phyloP scores from a whole-genome alignment of 2,888 invertebrate genomes.

The Perizoma affinitatum region DNA sequence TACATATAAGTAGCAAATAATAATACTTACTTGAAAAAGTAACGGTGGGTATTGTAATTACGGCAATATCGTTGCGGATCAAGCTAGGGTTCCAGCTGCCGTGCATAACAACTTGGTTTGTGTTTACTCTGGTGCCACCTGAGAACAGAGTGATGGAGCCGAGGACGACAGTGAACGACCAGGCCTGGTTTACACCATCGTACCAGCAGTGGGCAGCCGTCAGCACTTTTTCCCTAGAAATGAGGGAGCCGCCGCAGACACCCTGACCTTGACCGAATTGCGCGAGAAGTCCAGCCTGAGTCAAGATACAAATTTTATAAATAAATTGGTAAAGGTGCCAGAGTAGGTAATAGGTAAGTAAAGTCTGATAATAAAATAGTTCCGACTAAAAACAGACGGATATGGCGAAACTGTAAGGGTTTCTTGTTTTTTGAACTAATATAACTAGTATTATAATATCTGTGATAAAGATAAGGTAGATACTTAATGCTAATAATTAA shows the following conservation, averaged over 20 bases:
- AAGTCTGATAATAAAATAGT: too few relatives aligned
- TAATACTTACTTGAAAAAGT: conserved; percentile 40
- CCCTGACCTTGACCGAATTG: conserved; percentile 31
- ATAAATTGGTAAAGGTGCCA: too few relatives aligned
- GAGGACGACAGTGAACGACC: conserved; percentile 53
- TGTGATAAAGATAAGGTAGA: too few relatives aligned
- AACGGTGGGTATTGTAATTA: conserved; percentile 44
- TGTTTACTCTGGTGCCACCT: conserved; percentile 54
- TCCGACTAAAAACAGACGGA: too few relatives aligned
- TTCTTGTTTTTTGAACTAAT: too few relatives aligned
- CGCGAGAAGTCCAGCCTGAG: conserved; percentile 51
- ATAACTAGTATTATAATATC: too few relatives aligned
- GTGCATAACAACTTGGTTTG: conserved; percentile 51
- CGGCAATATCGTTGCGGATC: conserved; percentile 57
- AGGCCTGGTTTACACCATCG: conserved; percentile 57
- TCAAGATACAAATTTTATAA: too few relatives aligned
- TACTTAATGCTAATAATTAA: too few relatives aligned
- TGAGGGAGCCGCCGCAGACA: conserved; percentile 58
- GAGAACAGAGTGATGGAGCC: conserved; percentile 55
- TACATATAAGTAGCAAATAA: too few relatives aligned
- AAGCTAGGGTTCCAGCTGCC: conserved; percentile 47
- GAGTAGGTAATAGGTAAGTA: too few relatives aligned
- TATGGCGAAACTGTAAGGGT: too few relatives aligned
- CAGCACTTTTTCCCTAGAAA: conserved; percentile 40
- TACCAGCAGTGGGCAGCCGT: conserved; percentile 63